Evolutionary conservation across 2,113 vertebrate genomes (phyloP).

Genomic region (Phalacrocorax carbo): DNA sequence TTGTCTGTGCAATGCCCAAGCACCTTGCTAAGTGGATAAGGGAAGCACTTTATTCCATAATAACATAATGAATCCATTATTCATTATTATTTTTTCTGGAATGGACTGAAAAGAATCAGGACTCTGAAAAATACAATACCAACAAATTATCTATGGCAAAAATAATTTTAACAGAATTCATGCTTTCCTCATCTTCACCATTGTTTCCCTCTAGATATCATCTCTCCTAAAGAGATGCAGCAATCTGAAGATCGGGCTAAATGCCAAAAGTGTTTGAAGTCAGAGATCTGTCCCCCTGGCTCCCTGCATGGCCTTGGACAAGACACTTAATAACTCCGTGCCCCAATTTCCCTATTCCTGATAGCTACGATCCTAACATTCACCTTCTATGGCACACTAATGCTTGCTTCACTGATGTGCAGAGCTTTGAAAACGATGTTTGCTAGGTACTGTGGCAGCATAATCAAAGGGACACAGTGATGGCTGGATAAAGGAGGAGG

Average conservation of each 20-base stretch:
- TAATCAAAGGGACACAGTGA: neutral
- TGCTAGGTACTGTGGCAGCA: neutral
- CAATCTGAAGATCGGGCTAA: neutral
- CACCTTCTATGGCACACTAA: neutral
- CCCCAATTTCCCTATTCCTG: neutral
- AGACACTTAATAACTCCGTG: neutral
- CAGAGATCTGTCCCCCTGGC: neutral
- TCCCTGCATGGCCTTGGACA: neutral
- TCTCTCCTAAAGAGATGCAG: neutral
- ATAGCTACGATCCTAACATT: neutral
- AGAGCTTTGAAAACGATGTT: neutral
- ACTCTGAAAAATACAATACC: slow-evolving; percentile 35
- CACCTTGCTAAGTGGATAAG: slow-evolving; percentile 63
- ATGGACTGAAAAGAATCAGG: slow-evolving; percentile 24
- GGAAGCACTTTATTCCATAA: slow-evolving; percentile 45
- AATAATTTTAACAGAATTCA: neutral
- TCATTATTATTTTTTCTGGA: neutral
- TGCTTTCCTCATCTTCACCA: neutral
- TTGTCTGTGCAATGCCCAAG: slow-evolving; percentile 47
- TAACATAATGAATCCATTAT: slow-evolving; percentile 49
- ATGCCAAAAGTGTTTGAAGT: neutral
- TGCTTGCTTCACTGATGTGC: neutral
- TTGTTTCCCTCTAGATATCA: neutral
- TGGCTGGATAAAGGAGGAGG: slow-evolving; percentile 8
- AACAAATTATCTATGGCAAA: slow-evolving; percentile 8